Base-by-base conservation (phyloP, 2,888 invertebrate species). In the Pyrrhia umbra region DNA sequence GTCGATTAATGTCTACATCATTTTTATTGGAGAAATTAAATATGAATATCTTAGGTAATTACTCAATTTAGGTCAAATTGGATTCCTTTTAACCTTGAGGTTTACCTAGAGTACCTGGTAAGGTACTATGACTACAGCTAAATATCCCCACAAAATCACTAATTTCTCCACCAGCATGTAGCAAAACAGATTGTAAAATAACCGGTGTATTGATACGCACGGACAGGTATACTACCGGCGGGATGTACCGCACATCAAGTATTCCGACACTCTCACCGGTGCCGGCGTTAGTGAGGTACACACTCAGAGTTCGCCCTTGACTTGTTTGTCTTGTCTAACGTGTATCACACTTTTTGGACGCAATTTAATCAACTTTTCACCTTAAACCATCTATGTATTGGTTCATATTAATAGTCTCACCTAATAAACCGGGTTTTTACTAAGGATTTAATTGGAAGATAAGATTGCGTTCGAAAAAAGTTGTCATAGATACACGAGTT, bases 161-260 rank as follows among this genome's bases (percentile, higher is more conserved):
- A 6, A 68, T 49, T 75, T 65, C 58, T 68, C 34, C 52, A 37
- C 16, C 25, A 47, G 51, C 18, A 59, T 45, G 6, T 54, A 57
- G 21, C 37, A 49, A 27, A 23, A 34, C 18, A 51, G 62, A 67
- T 47, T 81, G 68, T 82, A 77, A 85, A 79, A 84, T 83, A 85
- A 89, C 86, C 68, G 73, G 84, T 83, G 85, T 88, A 84, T 81
- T 89, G 82, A 85, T 87, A 81, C 89, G 86, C 86, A 89, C 82
- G 90, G 89, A 88, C 92, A 95, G 95, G 95, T 95, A 95, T 91
- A 91, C 95, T 90, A 95, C 95, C 89, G 96, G 97, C 93, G 97
- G 96, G 95, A 97, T 98, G 96, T 97, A 97, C 96, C 96, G 98
- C 96, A 97, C 98, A 88, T 98, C 97, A 94, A 98, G 98, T 95